Base-by-base conservation (phyloP, 2,113 vertebrate species). In the Verasper variegatus region DNA sequence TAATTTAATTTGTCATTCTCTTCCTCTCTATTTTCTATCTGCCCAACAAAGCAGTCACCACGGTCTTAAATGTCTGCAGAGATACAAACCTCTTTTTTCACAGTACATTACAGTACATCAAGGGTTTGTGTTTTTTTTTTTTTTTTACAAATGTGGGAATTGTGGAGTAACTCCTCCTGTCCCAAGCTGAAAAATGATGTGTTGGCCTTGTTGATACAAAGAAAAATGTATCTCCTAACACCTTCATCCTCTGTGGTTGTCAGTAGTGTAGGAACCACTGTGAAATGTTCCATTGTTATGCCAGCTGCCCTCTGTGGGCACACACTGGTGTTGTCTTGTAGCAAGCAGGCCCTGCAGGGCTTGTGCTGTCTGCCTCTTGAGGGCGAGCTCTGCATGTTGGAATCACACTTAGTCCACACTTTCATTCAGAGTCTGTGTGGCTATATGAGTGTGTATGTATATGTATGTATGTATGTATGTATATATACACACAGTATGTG, bases 251-350 rank as follows among this genome's bases (percentile, higher is more conserved):
- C 58, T 52, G 61, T 57, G 63, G 52, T 45, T 26, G 52, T 52
- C 27, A 37, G 52, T 57, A 71, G 24, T 21, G 8, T 18, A 67
- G 42, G 49, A 51, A 61, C 54, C 58, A 26, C 45, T 62, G 62
- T 66, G 71, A 71, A 71, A 76, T 62, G 57, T 71, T 58, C 47
- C 63, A 27, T 60, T 68, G 71, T 82, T 76, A 73, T 65, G 74
- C 60, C 68, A 20, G 64, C 78, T 37, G 51, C 54, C 61, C 69
- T 82, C 70, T 59, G 82, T 70, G 71, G 81, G 76, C 56, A 9
- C 80, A 70, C 74, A 52, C 49, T 55, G 57, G 55, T 68, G 76
- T 61, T 18, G 35, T 63, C 49, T 70, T 70, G 51, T 67, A 10
- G 35, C 35, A 37, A 10, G 56, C 52, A 37, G 69, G 23, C 21